These are phyloP conservation scores for Urocynchramus pylzowi DNA, from an alignment of 2,113 vertebrate genomes.

Conservation along the genomic window DNA sequence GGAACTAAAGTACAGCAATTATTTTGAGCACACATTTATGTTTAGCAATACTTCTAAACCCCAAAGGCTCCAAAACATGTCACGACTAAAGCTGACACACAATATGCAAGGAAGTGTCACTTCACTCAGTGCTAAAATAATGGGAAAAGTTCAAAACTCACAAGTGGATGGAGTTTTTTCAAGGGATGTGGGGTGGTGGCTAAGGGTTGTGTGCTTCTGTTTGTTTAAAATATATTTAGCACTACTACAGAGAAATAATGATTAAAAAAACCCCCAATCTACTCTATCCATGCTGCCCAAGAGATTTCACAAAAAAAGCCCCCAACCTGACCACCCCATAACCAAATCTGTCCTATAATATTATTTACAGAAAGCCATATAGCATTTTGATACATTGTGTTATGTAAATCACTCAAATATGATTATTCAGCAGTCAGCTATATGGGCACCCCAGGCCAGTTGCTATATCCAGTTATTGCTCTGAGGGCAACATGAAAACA, in stretches of 20 bases:
- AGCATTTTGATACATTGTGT: not conserved
- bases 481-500: not conserved
- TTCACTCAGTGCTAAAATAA: not conserved
- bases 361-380: not conserved
- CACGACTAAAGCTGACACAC: not conserved
- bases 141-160: not conserved
- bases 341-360: not conserved
- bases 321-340: not conserved
- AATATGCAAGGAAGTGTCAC: not conserved
- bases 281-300: not conserved
- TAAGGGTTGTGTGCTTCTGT: not conserved
- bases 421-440: not conserved
- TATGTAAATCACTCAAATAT: not conserved
- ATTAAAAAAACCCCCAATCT: not conserved
- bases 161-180: not conserved
- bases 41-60: not conserved
- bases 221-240: not conserved
- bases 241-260: not conserved
- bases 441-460: not conserved
- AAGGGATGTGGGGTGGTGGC: not conserved
- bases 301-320: not conserved
- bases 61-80: not conserved
- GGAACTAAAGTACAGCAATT: not conserved
- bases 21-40: not conserved
- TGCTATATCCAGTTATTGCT: not conserved